A percentile compares a stretch with the other conserved stretches of the same genome.
phyloP scores from a whole-genome alignment of 2,797 vertebrate species.

The Lutjanus campechanus region DNA sequence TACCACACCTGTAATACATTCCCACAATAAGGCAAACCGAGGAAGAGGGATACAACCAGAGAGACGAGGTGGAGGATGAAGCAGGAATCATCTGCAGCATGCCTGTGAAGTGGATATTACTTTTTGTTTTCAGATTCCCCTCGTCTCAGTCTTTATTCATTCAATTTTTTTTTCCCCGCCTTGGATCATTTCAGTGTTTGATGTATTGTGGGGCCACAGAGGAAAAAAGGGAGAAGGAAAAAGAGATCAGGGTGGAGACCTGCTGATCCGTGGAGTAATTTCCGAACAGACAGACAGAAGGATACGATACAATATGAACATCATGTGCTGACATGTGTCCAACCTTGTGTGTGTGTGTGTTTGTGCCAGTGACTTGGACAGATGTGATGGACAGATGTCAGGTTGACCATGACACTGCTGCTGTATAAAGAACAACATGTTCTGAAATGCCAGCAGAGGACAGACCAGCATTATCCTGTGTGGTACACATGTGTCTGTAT shows the following conservation, averaged over 20 bases:
- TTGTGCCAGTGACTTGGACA: constrained; percentile 41
- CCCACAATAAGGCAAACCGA: constrained; percentile 64
- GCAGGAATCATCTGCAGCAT: constrained; percentile 51
- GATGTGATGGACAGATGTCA: constrained; percentile 76
- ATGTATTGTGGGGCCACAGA: constrained; percentile 44
- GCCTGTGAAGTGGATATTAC: constrained; percentile 71
- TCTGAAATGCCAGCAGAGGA: constrained; percentile 55
- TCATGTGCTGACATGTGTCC: constrained; percentile 32
- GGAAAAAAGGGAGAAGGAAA: constrained; percentile 17
- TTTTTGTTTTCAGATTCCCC: constrained; percentile 64
- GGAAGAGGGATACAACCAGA: constrained; percentile 17
- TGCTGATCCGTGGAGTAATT: constrained; percentile 38
- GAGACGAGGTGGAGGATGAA: constrained; percentile 38
- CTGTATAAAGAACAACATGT: constrained; percentile 60
- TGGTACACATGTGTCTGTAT: constrained; percentile 15
- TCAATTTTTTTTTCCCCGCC: constrained; percentile 22
- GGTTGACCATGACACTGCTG: constrained; percentile 34
- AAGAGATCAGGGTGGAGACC: constrained; percentile 25
- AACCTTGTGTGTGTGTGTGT: constrained; percentile 26
- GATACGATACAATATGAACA: constrained; percentile 24
- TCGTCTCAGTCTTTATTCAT: constrained; percentile 38
- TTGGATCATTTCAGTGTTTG: constrained; percentile 65
- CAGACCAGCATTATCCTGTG: constrained; percentile 30
- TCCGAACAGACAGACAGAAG: constrained; percentile 1
- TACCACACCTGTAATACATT: constrained; percentile 71